Conservation (phyloP, 2,888 invertebrate genomes). For the Platycheirus rosarum region DNA sequence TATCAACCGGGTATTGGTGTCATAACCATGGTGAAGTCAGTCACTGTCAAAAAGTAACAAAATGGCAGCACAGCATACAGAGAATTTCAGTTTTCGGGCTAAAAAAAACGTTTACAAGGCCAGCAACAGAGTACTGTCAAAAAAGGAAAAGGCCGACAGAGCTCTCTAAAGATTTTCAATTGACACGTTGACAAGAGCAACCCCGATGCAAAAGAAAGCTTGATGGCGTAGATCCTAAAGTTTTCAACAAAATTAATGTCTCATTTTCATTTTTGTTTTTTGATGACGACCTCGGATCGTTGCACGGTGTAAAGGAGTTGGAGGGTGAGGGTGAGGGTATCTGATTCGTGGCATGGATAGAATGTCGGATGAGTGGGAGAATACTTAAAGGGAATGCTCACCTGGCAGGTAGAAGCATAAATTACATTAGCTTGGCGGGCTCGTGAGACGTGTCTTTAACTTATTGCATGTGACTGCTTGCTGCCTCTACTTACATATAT, state of each 20-base stretch:
- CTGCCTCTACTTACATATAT: conserved; percentile 13
- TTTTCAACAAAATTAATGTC: conserved; percentile 65
- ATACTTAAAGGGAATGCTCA: conserved; percentile 59
- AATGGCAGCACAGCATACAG: conserved; percentile 29
- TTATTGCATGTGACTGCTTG: conserved; percentile 70
- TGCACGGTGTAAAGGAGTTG: neutral
- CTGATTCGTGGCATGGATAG: neutral
- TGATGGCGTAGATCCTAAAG: conserved; percentile 53
- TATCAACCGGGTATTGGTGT: conserved; percentile 36
- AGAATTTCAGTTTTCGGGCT: conserved; percentile 45
- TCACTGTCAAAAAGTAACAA: conserved; percentile 41
- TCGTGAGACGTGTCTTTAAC: conserved; percentile 73
- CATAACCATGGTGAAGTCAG: conserved; percentile 48
- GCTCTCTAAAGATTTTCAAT: conserved; percentile 53
- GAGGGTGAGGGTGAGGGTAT: neutral
- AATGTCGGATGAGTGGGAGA: conserved; percentile 21
- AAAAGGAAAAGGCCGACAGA: conserved; percentile 10
- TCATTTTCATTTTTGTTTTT: conserved; percentile 67
- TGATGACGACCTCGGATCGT: conserved; percentile 22
- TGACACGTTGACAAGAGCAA: conserved; percentile 67
- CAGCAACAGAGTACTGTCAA: conserved; percentile 1
- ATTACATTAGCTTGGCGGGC: conserved; percentile 71
- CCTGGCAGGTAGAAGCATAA: conserved; percentile 70
- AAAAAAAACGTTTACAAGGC: conserved; percentile 50
- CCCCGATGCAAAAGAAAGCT: conserved; percentile 18